phyloP scores from a whole-genome alignment of 2,113 vertebrate genomes.

The Passer domesticus region DNA sequence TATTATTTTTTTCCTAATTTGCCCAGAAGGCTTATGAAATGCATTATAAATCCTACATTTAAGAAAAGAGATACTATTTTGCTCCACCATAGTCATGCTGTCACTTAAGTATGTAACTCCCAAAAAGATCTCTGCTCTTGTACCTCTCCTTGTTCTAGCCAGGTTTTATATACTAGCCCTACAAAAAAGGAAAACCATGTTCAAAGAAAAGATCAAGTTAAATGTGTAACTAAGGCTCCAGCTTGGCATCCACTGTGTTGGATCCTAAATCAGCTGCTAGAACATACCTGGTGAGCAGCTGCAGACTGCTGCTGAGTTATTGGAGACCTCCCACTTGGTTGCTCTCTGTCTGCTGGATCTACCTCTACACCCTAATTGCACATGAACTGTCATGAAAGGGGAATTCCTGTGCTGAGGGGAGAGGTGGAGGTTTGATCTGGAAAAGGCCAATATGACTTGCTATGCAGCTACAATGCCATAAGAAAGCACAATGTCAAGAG shows the following conservation, averaged over 20 bases:
- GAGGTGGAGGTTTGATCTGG: conserved; percentile 16
- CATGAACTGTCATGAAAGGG: conserved; percentile 46
- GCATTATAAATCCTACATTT: conserved; percentile 43
- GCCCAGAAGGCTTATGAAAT: conserved; percentile 68
- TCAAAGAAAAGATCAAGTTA: conserved; percentile 38
- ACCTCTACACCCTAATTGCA: background rate
- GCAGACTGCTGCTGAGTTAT: conserved; percentile 10
- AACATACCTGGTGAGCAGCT: conserved; percentile 50
- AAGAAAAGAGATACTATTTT: background rate
- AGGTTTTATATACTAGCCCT: background rate
- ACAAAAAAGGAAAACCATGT: background rate
- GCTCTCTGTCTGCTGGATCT: background rate
- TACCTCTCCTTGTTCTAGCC: background rate
- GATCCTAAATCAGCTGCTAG: conserved; percentile 26
- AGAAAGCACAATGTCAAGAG: background rate
- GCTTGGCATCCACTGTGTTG: background rate
- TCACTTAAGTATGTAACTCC: background rate
- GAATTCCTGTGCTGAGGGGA: conserved; percentile 37
- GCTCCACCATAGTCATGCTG: background rate
- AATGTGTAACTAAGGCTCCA: background rate
- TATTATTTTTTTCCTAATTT: conserved; percentile 63
- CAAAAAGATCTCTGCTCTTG: background rate
- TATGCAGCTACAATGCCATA: background rate
- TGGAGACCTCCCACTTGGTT: conserved; percentile 55
- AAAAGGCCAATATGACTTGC: background rate